These are phyloP conservation scores for Microchirus variegatus DNA, from an alignment of 2,797 vertebrate species.

Conservation along the genomic window DNA sequence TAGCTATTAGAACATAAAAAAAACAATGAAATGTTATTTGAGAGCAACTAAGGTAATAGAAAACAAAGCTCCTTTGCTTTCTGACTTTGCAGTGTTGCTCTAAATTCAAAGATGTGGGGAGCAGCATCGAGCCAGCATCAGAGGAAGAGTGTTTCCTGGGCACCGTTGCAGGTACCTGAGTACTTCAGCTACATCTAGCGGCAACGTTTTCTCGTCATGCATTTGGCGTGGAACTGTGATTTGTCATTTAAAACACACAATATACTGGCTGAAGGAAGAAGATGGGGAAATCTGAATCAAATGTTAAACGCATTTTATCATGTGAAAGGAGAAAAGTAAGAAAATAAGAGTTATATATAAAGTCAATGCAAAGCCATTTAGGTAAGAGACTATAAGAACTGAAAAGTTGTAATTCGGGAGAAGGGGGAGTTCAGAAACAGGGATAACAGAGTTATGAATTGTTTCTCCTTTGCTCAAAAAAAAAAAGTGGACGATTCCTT, in stretches of 20 bases:
- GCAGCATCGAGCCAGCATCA: conserved; percentile 35
- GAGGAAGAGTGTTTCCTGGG: conserved; percentile 20
- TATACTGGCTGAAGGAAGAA: neutral
- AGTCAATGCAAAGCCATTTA: neutral
- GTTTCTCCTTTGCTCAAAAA: neutral
- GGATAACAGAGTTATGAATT: neutral
- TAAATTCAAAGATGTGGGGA: conserved; percentile 29
- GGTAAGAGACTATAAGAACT: neutral
- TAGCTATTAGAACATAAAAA: neutral
- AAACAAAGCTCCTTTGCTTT: conserved; percentile 11
- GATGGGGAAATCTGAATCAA: neutral
- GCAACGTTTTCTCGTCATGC: conserved; percentile 57
- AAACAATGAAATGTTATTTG: neutral
- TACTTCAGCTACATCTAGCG: conserved; percentile 85
- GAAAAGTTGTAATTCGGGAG: neutral
- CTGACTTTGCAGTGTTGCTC: conserved; percentile 12
- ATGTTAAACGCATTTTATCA: neutral
- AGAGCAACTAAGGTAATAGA: neutral
- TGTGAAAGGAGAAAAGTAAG: neutral
- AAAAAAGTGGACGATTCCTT: neutral
- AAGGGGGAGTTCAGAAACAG: neutral
- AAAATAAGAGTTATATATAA: neutral
- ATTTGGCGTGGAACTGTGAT: conserved; percentile 36
- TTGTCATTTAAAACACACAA: conserved; percentile 16
- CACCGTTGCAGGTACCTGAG: conserved; percentile 61